A percentile compares a stretch with the other conserved stretches of the same genome.
These are phyloP conservation scores for Macrosoma leucophasiata DNA, from an alignment of 2,888 invertebrate genomes.

Conservation along the genomic window DNA sequence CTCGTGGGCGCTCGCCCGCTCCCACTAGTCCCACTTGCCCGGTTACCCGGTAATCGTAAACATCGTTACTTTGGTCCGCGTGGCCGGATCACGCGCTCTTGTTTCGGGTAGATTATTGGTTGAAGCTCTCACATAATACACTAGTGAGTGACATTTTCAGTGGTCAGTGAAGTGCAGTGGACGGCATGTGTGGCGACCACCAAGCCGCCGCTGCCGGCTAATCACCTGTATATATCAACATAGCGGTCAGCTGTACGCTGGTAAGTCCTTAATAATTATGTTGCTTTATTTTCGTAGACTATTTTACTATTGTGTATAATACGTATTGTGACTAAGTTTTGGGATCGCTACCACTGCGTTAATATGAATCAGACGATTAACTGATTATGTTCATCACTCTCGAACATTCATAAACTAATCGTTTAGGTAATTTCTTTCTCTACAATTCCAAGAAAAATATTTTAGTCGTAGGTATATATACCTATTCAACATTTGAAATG, in stretches of 20 bases:
- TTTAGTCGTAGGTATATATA: no score
- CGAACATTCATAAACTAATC: no score
- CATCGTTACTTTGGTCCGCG: constrained; percentile 32
- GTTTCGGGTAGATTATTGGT: constrained; percentile 4
- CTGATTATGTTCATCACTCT: no score
- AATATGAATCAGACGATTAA: no score
- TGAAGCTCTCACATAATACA: no score
- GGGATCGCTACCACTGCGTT: no score
- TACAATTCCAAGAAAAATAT: no score
- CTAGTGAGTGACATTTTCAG: no score
- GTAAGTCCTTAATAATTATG: constrained; percentile 41
- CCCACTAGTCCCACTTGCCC: no score
- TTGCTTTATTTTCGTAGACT: constrained; percentile 2
- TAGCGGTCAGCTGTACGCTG: constrained; percentile 43
- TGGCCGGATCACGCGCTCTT: constrained; percentile 19
- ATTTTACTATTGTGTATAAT: constrained; percentile 18
- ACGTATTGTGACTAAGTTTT: constrained; percentile 43
- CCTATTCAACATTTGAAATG: no score
- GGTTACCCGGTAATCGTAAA: constrained; percentile 30
- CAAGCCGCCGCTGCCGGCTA: constrained; percentile 53
- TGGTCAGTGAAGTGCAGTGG: constrained; percentile 22
- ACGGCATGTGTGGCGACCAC: constrained; percentile 48
- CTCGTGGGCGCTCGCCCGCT: constrained; percentile 29
- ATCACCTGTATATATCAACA: constrained; percentile 35
- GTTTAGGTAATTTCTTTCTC: no score